These are phyloP conservation scores for Anser cygnoides DNA, from an alignment of 2,113 vertebrate genomes.

Conservation along the genomic window DNA sequence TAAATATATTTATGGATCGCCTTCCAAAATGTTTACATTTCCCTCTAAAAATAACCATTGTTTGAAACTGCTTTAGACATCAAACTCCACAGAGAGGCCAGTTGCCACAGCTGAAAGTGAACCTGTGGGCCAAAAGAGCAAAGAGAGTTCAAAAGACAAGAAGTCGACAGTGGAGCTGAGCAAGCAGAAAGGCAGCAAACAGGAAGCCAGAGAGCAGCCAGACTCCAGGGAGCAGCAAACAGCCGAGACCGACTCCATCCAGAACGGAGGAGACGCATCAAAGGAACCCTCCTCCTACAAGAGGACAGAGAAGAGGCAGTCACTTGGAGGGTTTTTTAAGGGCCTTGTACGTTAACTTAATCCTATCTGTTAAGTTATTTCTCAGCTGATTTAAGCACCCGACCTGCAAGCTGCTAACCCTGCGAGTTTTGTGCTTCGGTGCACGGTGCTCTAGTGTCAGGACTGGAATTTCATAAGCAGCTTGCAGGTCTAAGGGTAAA, in stretches of 20 bases:
- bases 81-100: constrained; percentile 70
- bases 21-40: not conserved
- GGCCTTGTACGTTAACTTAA: constrained; percentile 81
- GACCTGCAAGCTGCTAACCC: not conserved
- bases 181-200: constrained; percentile 63
- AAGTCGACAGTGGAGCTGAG: constrained; percentile 25
- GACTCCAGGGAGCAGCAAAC: constrained; percentile 28
- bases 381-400: not conserved
- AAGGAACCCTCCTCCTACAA: constrained; percentile 68
- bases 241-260: constrained; percentile 30
- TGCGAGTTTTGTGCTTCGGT: not conserved
- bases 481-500: not conserved
- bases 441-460: not conserved
- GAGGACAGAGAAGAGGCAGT: constrained; percentile 90
- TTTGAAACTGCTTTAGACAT: constrained; percentile 68
- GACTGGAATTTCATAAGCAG: not conserved
- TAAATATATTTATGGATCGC: not conserved
- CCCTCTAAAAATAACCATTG: not conserved
- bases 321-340: constrained; percentile 91
- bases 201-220: constrained; percentile 59
- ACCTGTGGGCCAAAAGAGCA: constrained; percentile 78
- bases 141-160: constrained; percentile 73
- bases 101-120: constrained; percentile 25
- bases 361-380: not conserved
- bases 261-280: constrained; percentile 71